Percentiles rank a stretch among this genome's conserved stretches.
Conservation (phyloP, 2,888 invertebrate species). For the Automeris io region DNA sequence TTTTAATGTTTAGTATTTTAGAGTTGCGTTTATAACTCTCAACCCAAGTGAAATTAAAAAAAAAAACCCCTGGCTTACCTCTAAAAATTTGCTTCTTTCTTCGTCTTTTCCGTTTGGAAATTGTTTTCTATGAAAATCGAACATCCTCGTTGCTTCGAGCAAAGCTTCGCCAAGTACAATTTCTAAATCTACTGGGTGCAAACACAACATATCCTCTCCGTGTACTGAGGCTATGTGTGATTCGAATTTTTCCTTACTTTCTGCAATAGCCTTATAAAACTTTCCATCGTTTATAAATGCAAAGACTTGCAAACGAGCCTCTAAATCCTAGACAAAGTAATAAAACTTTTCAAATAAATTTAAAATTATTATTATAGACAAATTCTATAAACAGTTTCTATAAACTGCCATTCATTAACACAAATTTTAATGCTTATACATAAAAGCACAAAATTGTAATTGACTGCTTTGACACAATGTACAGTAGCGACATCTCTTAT, state of each 20-base stretch:
- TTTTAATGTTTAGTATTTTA: too few relatives aligned
- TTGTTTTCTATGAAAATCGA: conserved; percentile 8
- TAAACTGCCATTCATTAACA: too few relatives aligned
- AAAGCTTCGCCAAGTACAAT: conserved; percentile 7
- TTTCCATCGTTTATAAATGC: conserved; percentile 9
- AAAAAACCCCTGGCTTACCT: conserved; percentile 1
- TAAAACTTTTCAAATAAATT: too few relatives aligned
- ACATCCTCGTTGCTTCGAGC: conserved; percentile 1
- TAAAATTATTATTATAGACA: too few relatives aligned
- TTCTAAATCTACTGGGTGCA: conserved; percentile 10
- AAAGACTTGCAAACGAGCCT: conserved; percentile 4
- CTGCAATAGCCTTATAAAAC: conserved; percentile 1
- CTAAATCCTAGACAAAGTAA: conserved; percentile 8
- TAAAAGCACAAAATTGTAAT: too few relatives aligned
- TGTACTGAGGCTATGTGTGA: neutral
- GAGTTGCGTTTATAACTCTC: too few relatives aligned
- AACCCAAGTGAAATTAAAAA: too few relatives aligned
- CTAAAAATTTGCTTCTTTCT: conserved; percentile 10
- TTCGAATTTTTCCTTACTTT: conserved; percentile 6
- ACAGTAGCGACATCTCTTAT: too few relatives aligned
- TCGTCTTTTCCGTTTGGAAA: conserved; percentile 7
- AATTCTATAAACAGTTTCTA: too few relatives aligned
- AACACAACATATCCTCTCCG: conserved; percentile 6
- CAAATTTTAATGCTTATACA: too few relatives aligned
- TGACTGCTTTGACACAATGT: too few relatives aligned